Evolutionary conservation across 1,140 invertebrate species (phyloP), one percentile per base, ranked within the genome.

Genomic region (Orchesella cincta): DNA sequence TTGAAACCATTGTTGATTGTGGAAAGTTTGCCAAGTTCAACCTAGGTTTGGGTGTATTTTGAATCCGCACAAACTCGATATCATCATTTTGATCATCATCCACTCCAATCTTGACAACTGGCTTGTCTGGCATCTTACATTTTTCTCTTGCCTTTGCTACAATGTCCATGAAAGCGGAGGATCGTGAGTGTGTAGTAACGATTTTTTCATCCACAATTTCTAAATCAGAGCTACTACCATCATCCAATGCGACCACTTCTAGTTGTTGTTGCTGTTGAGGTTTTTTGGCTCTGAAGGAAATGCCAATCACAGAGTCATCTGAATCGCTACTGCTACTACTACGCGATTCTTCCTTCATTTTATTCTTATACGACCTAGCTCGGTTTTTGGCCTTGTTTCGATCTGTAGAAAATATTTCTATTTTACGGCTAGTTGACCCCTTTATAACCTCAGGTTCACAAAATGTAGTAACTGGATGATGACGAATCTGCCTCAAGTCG

Each of bases 1-100:
- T n/a, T 3, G 52, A 57, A 18, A 57, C 23, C 18, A 18, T 8
- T 18, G 39, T 46, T 46, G 52, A n/a, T 3, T 8, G 23, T 5
- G 14, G 52, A 12, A n/a, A 3, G 52, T n/a, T 26, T 57, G n/a
- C n/a, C n/a, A n/a, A n/a, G n/a, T n/a, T n/a, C n/a, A n/a, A n/a
- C n/a, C n/a, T n/a, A n/a, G n/a, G n/a, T n/a, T n/a, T 14, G 54
- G 12, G 23, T 8, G 12, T 62, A 5, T 62, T n/a, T 26, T 28
- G 26, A 12, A 16, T 12, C 16, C 8, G 23, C 16, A 62, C 8
- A 12, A 62, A 16, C 23, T 62, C 62, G 33, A 67, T 67, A 14
- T 67, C 62, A 67, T 67, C 62, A 31, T 5, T 67, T 33, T 67
- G 62, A 67, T 67, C 28, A 33, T 67, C 62, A 33, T 67, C 62